Evolutionary conservation across 2,113 vertebrate species (phyloP), one percentile per base, ranked within the genome.

Genomic region (Gnathonemus echidnorhynchus): DNA sequence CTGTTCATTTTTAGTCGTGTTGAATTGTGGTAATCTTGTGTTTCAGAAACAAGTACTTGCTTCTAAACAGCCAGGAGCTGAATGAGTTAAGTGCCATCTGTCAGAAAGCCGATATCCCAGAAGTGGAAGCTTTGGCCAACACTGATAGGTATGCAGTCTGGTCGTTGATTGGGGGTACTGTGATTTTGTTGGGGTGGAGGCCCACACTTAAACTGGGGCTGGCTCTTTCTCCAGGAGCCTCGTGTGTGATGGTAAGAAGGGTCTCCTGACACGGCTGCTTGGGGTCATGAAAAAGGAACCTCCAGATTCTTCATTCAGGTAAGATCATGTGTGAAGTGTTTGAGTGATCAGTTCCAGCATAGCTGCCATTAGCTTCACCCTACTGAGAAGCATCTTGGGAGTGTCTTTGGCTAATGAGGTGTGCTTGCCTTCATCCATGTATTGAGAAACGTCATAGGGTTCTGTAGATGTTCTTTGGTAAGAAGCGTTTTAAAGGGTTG

Each of bases 241-340:
- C 58, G 97, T 99, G 74, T 99, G 98, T 92, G 98, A 99, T 87
- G 98, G 98, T 48, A 99, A 99, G 89, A 99, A 98, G 93, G 98
- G 98, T 1, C 96, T 99, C 90, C 93, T 99, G 91, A 99, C 98
- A 5, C 96, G 98, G 1, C 94, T 99, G 39, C 97, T 99, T 2
- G 97, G 98, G 5, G 98, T 99, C 91, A 99, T 99, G 98, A 99
- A 99, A 94, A 97, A 98, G 91, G 98, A 99, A 88, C 98, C 98
- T 11, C 97, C 97, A 1, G 98, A 99, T 92, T 99, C 98, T 0
- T 98, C 98, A 0, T 99, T 99, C 95, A 98, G 98, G 98, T 99
- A 85, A 80, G 35, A 27, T 50, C 7, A 8, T n/a, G 1, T 24
- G 31, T n/a, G 35, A 5, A 87, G 86, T 13, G 24, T 48, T 21